Conservation (phyloP, 2,113 vertebrate species). For the Petaurus breviceps region DNA sequence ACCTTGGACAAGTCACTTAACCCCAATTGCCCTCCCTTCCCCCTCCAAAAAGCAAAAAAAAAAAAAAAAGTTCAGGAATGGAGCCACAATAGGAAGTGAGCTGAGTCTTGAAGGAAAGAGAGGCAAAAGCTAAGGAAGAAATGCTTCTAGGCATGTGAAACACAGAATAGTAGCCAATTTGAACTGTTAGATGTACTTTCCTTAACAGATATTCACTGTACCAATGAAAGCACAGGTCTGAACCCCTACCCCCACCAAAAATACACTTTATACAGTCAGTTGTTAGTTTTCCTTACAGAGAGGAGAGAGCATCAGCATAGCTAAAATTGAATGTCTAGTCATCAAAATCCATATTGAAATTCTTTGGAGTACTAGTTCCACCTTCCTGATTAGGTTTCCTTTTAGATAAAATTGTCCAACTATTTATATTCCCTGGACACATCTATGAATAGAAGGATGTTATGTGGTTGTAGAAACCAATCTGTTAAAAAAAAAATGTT, state of each 20-base stretch:
- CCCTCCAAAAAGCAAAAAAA: too few relatives aligned
- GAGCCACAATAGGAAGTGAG: background rate
- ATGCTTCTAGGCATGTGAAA: background rate
- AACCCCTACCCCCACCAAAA: background rate
- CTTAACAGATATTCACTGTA: background rate
- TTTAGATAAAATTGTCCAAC: background rate
- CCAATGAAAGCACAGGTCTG: background rate
- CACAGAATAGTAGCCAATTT: background rate
- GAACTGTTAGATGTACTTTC: background rate
- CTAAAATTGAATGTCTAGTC: background rate
- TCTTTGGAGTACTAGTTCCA: background rate
- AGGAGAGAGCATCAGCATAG: background rate
- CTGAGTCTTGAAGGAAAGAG: background rate
- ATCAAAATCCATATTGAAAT: background rate
- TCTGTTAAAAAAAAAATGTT: too few relatives aligned
- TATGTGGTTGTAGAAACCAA: background rate
- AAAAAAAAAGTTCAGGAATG: too few relatives aligned
- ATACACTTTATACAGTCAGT: background rate
- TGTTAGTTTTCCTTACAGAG: background rate
- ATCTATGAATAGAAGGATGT: background rate
- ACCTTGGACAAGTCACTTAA: too few relatives aligned
- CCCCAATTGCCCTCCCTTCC: too few relatives aligned
- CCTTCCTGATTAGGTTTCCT: background rate
- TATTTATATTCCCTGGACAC: background rate
- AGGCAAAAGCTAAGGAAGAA: background rate